Percentiles rank a stretch among this genome's conserved stretches.
Evolutionary conservation across 2,113 vertebrate species (phyloP).

Genomic region (Xenopus laevis): DNA sequence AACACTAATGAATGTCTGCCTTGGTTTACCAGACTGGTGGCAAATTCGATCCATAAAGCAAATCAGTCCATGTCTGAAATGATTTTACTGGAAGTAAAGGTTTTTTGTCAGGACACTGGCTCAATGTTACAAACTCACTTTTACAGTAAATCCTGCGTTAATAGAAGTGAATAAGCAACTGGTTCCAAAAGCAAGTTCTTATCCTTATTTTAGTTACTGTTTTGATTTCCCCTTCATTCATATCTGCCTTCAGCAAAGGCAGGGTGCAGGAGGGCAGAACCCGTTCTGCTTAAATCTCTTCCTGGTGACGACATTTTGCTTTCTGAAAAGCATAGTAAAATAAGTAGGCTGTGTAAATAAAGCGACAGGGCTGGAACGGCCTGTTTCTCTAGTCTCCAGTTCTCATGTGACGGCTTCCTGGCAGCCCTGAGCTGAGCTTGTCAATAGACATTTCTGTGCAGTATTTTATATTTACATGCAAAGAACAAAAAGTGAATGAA

Average conservation of each 20-base stretch:
- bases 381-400: constrained; percentile 50
- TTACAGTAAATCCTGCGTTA: no score
- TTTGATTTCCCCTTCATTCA: background rate
- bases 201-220: no score
- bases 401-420: constrained; percentile 50
- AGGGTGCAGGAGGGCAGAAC: no score
- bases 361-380: constrained; percentile 56
- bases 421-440: constrained; percentile 46
- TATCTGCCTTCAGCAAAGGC: background rate
- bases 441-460: constrained; percentile 57
- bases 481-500: constrained; percentile 49
- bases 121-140: no score
- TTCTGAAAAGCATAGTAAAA: constrained; percentile 49
- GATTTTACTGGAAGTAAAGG: no score
- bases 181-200: no score
- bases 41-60: no score
- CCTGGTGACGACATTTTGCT: constrained; percentile 52
- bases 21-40: no score
- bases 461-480: constrained; percentile 58
- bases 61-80: no score
- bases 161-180: no score
- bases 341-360: constrained; percentile 43
- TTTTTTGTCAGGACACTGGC: no score
- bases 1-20: no score
- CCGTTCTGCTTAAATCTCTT: background rate